phyloP scores from a whole-genome alignment of 2,113 vertebrate species.

The Condylura cristata region DNA sequence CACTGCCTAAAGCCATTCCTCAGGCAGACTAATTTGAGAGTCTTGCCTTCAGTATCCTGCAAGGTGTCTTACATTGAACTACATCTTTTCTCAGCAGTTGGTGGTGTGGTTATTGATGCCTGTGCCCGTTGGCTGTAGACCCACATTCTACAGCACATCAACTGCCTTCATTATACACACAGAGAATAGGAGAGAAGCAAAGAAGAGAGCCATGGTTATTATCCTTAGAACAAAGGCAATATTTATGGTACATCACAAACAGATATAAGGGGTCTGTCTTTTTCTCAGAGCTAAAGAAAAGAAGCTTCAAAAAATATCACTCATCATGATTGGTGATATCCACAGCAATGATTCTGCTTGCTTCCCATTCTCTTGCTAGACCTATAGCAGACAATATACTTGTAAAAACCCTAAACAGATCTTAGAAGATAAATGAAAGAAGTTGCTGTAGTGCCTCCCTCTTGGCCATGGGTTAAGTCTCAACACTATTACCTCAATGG shows the following conservation, averaged over 20 bases:
- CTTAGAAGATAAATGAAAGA: not conserved
- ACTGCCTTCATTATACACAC: not conserved
- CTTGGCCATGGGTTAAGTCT: too few species aligned
- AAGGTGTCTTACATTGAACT: too few species aligned
- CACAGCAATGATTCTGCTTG: too few species aligned
- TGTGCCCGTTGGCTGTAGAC: too few species aligned
- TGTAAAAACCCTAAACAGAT: not conserved
- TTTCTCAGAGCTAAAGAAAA: not conserved
- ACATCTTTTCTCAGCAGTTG: too few species aligned
- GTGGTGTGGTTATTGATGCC: too few species aligned
- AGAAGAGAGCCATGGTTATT: not conserved
- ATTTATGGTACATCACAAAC: not conserved
- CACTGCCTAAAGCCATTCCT: too few species aligned
- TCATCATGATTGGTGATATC: not conserved
- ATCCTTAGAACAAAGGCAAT: not conserved
- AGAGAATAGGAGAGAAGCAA: not conserved
- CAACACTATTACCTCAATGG: too few species aligned
- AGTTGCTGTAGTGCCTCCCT: too few species aligned
- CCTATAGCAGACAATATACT: not conserved
- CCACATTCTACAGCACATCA: not conserved
- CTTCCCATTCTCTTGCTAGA: not conserved
- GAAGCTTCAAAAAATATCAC: not conserved
- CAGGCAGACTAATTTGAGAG: too few species aligned
- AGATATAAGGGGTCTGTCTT: not conserved
- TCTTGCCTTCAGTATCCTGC: too few species aligned